Conservation (phyloP, 2,113 vertebrate species). For the Gadus macrocephalus region DNA sequence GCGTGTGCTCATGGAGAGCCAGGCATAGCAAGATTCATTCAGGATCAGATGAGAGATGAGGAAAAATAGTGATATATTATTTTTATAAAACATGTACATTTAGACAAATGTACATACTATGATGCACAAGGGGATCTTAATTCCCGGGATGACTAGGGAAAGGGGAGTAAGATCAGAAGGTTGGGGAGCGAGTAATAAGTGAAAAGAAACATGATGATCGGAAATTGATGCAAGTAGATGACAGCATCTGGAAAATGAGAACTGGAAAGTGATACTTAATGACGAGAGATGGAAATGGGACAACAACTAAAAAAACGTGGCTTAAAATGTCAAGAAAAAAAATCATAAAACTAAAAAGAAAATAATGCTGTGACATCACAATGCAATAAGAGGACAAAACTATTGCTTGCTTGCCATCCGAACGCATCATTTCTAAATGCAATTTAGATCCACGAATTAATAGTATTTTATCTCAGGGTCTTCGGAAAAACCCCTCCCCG, state of each 20-base stretch:
- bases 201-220: constrained; percentile 10
- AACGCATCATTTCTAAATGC: neutral
- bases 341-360: too few species aligned
- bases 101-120: constrained; percentile 10
- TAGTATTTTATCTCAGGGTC: constrained; percentile 22
- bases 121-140: neutral
- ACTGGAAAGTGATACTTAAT: too few species aligned
- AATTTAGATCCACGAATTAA: constrained; percentile 4
- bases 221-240: too few species aligned
- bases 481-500: constrained; percentile 27
- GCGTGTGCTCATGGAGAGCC: neutral
- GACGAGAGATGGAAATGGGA: too few species aligned
- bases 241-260: too few species aligned
- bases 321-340: too few species aligned
- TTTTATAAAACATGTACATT: constrained; percentile 21
- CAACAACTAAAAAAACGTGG: too few species aligned
- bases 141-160: too few species aligned
- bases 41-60: constrained; percentile 19
- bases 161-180: too few species aligned
- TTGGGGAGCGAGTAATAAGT: constrained; percentile 38
- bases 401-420: too few species aligned
- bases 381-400: too few species aligned
- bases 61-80: neutral
- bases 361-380: too few species aligned
- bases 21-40: neutral